These are phyloP conservation scores for Maniola hyperantus DNA, from an alignment of 2,888 invertebrate species.

Conservation along the genomic window DNA sequence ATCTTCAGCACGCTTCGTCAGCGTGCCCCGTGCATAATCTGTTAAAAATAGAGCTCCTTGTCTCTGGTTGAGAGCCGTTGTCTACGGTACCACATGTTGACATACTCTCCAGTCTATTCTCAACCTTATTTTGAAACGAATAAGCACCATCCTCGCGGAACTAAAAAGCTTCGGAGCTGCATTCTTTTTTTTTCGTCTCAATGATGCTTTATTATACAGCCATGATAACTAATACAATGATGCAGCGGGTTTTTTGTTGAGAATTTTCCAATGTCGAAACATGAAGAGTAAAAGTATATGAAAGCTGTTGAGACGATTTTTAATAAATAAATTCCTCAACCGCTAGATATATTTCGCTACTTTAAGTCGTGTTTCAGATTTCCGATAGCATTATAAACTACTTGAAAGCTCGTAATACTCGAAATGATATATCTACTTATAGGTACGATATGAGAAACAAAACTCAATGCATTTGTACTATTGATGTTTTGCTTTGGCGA, in stretches of 20 bases:
- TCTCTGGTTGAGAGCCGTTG: conserved; percentile 53
- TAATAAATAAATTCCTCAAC: conserved; percentile 22
- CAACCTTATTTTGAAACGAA: conserved; percentile 24
- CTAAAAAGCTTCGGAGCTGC: conserved; percentile 26
- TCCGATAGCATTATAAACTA: conserved; percentile 4
- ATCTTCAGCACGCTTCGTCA: conserved; percentile 47
- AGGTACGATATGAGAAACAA: neutral
- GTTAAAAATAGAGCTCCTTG: conserved; percentile 71
- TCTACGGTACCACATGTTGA: conserved; percentile 46
- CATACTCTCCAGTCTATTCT: conserved; percentile 27
- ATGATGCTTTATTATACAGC: conserved; percentile 49
- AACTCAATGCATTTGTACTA: too few species aligned
- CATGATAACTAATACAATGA: conserved; percentile 43
- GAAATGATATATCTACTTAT: neutral
- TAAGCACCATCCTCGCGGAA: conserved; percentile 27
- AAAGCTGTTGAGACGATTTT: conserved; percentile 24
- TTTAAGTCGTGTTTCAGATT: conserved; percentile 8
- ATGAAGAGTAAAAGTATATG: conserved; percentile 25
- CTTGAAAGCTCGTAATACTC: conserved; percentile 6
- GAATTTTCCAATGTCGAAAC: conserved; percentile 34
- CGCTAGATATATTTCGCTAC: conserved; percentile 3
- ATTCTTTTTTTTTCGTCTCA: conserved; percentile 51
- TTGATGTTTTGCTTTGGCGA: too few species aligned
- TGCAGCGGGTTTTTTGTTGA: conserved; percentile 36
- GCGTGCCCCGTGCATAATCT: conserved; percentile 68